Evolutionary conservation across 2,888 invertebrate genomes (phyloP).

Genomic region (Eupithecia abbreviata): DNA sequence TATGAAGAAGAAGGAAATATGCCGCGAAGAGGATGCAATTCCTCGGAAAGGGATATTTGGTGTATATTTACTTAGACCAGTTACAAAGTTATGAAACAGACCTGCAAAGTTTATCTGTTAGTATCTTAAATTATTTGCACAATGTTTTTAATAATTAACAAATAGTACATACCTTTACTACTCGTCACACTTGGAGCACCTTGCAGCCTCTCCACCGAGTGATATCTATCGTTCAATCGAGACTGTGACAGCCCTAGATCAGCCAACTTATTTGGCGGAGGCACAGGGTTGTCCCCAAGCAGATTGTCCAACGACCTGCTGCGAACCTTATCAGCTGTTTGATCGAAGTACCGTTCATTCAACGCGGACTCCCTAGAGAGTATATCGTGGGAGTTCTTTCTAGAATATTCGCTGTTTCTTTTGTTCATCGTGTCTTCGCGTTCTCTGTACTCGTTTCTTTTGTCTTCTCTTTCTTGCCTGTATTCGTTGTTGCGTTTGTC

Average conservation of each 20-base stretch:
- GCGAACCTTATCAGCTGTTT: slow-evolving; percentile 88
- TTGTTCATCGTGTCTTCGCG: slow-evolving; percentile 39
- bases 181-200: slow-evolving; percentile 85
- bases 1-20: no score
- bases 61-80: no score
- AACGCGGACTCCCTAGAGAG: slow-evolving; percentile 92
- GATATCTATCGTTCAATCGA: slow-evolving; percentile 94
- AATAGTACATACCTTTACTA: slow-evolving; percentile 60
- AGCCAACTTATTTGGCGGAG: slow-evolving; percentile 85
- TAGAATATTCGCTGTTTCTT: slow-evolving; percentile 66
- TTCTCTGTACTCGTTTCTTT: slow-evolving; percentile 32
- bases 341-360: slow-evolving; percentile 94
- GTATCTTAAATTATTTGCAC: no score
- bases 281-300: slow-evolving; percentile 86
- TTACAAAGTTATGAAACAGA: no score
- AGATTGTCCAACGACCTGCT: slow-evolving; percentile 92
- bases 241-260: slow-evolving; percentile 93
- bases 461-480: neutral
- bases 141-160: no score
- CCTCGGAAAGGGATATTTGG: no score
- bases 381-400: slow-evolving; percentile 90
- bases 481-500: slow-evolving; percentile 20
- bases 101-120: no score
- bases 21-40: no score
- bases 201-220: slow-evolving; percentile 90